Conservation (phyloP, 2,888 invertebrate species). For the Tromatobia lineatoria region DNA sequence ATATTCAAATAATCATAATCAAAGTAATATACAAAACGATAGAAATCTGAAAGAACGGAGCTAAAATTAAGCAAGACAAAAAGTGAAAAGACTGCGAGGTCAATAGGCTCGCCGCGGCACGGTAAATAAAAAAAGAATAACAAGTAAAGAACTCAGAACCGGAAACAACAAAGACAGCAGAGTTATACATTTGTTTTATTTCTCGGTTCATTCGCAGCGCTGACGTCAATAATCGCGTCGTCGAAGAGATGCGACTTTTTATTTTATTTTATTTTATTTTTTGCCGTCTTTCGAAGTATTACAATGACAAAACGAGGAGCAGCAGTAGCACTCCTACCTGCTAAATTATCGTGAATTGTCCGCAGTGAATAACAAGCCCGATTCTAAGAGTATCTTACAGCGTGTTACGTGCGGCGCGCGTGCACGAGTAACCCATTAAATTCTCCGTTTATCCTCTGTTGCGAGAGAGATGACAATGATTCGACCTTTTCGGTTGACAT, state of each 20-base stretch:
- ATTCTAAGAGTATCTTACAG: conserved; percentile 22
- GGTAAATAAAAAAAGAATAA: not conserved
- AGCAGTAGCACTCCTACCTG: conserved; percentile 7
- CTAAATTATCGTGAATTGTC: conserved; percentile 49
- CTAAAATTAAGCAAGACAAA: too few relatives aligned
- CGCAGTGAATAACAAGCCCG: conserved; percentile 1
- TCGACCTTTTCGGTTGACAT: conserved; percentile 39
- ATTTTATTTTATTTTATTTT: not conserved
- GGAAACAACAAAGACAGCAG: not conserved
- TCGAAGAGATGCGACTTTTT: not conserved
- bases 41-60: too few relatives aligned
- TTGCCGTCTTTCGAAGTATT: conserved; percentile 15
- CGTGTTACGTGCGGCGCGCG: conserved; percentile 12
- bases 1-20: too few relatives aligned
- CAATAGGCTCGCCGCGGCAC: too few relatives aligned
- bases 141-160: not conserved
- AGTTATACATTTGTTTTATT: not conserved
- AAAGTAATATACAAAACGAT: too few relatives aligned
- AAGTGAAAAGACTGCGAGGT: not conserved
- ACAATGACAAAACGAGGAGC: conserved; percentile 3
- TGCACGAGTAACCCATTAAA: conserved; percentile 25
- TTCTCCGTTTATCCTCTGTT: conserved; percentile 41
- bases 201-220: not conserved
- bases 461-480: conserved; percentile 39
- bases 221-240: not conserved